Base-by-base conservation (phyloP, 1,140 invertebrate species). In the Bombus huntii region DNA sequence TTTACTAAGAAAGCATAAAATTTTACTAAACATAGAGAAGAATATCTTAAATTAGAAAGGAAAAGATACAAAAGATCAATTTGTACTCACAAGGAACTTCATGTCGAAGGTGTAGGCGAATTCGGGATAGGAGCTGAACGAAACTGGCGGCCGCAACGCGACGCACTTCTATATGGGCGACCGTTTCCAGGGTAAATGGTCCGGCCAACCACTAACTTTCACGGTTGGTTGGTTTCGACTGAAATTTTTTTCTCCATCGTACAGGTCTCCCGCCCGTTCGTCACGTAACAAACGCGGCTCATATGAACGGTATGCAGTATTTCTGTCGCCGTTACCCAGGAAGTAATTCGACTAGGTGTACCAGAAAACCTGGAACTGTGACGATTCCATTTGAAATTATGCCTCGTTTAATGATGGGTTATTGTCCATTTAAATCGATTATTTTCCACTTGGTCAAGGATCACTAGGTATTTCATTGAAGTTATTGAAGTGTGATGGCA, bases 151-250 rank as follows among this genome's bases (percentile, higher is more conserved):
- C 85, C 78, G 87, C 73, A 90, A 92, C 82, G 88, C 89, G 89
- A 92, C 81, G 92, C 94, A 93, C 94, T 94, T 94, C 93, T 95
- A 95, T 95, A 95, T 94, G 94, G 92, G 89, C 94, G 92, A 83
- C 87, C 87, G 82, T 87, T 85, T 81, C 62, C 88, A 80, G 78
- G 73, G 65, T 77, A 80, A 88, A 70, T 83, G 86, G 83, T 70
- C 70, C 85, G 82, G 71, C 85, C 89, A 87, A 83, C 91, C 88
- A 88, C 90, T 85, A 91, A 88, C 92, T 93, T 92, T 93, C 92
- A 93, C 89, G 89, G 88, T 91, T 92, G 83, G 91, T 81, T 90
- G 86, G 87, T 92, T 88, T 87, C 72, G 86, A 87, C 71, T 72
- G 83, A 92, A 93, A 81, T 42, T 42, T 80, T 85, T 71, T 62